Evolutionary conservation across 2,113 vertebrate species (phyloP), one percentile per base, ranked within the genome.

Genomic region (Ptilorrhoa leucosticta): DNA sequence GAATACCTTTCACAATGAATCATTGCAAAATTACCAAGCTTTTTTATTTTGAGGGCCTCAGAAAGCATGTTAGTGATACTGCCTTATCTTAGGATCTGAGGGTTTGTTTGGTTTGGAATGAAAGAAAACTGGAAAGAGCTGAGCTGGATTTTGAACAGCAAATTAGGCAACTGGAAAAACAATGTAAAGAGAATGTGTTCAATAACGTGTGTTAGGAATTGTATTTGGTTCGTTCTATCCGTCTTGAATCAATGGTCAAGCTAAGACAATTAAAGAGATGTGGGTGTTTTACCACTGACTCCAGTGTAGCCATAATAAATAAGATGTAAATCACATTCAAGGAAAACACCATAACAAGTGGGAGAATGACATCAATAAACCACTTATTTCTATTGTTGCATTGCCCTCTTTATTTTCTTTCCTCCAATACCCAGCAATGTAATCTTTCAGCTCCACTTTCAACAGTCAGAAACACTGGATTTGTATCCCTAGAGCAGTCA

Each of bases 1-100:
- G 94, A 97, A 77, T 88, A 73, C 71, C 93, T 97, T 97, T 91
- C 95, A 95, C 95, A 96, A 97, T 35, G 71, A 94, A 90, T 66
- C 75, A 90, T 96, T 97, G 96, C 96, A 96, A 95, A 96, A 96
- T 86, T 87, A 96, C 83, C 68, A 83, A 86, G 66, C 79, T 30
- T 56, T 78, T 73, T 96, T 85, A 90, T 91, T 96, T 81, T 95
- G 85, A 79, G 92, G 45, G 47, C 72, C 90, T 94, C 51, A 2
- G 79, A 92, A 96, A 93, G 60, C 79, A 92, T 0, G 5, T 81
- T 75, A 90, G 83, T 73, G 68, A 82, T 95, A 90, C 63, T 83
- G 51, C 35, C 56, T 96, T 97, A 97, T 96, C 96, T 95, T 90
- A 90, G 0, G 1, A 96, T 96, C 71, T 56, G 44, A 78, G 71